These are phyloP conservation scores for Leuciscus idus DNA, from an alignment of 2,113 vertebrate genomes.

Conservation along the genomic window DNA sequence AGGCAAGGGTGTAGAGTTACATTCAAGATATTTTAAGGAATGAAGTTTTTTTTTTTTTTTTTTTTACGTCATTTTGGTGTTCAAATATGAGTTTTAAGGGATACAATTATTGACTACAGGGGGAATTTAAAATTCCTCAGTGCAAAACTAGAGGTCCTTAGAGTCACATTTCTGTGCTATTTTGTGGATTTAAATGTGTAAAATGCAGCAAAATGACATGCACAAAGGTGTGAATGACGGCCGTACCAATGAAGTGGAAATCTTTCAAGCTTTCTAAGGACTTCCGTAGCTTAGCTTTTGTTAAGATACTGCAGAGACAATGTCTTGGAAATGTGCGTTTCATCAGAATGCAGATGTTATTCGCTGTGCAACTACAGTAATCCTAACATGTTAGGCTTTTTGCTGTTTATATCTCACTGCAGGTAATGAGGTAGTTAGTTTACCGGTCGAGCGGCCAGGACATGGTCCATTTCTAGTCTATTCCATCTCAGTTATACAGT, in stretches of 20 bases:
- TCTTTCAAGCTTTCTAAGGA: no score
- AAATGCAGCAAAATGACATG: neutral
- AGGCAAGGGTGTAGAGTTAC: no score
- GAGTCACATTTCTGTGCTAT: neutral
- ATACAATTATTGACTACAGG: no score
- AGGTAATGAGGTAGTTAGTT: slow-evolving; percentile 7
- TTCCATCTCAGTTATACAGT: slow-evolving; percentile 6
- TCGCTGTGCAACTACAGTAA: neutral
- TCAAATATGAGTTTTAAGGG: no score
- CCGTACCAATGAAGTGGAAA: neutral
- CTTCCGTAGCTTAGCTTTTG: no score
- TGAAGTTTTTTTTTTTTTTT: no score
- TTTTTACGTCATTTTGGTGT: no score
- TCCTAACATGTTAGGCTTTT: neutral
- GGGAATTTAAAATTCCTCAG: neutral
- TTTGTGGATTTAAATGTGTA: neutral
- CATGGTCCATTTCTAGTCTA: slow-evolving; percentile 9
- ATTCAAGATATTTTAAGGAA: no score
- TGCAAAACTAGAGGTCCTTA: neutral
- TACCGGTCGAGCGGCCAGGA: neutral
- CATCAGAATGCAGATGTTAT: neutral
- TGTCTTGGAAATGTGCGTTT: neutral
- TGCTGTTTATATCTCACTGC: slow-evolving; percentile 3
- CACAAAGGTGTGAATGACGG: neutral
- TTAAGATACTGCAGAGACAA: neutral